Conservation (phyloP, 2,797 vertebrate species). For the Gorsachius magnificus region DNA sequence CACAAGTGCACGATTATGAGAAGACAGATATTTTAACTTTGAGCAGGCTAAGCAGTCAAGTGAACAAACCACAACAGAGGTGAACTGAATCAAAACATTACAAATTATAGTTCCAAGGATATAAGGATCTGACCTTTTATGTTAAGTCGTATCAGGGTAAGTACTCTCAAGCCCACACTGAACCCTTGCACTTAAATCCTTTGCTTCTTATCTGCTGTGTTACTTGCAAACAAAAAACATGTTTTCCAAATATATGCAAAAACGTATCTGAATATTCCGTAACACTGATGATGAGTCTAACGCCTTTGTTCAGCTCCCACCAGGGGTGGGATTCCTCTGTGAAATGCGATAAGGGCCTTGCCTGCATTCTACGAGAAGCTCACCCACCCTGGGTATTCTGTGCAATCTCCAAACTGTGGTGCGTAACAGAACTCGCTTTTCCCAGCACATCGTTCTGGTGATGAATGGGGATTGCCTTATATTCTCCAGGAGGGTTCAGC, state of each 20-base stretch:
- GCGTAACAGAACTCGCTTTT: neutral
- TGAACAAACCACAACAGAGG: neutral
- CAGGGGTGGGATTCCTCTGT: neutral
- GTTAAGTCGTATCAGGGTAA: neutral
- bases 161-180: neutral
- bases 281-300: neutral
- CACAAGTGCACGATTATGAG: neutral
- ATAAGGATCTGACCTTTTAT: neutral
- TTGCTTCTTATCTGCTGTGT: neutral
- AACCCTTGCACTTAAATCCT: neutral
- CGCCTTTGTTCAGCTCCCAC: neutral
- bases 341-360: neutral
- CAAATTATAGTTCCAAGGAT: neutral
- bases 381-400: neutral
- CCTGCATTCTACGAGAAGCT: neutral
- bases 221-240: neutral
- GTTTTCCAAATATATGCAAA: neutral
- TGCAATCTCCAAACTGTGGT: rapidly evolving
- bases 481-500: neutral
- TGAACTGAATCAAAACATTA: neutral
- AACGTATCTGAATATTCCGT: neutral
- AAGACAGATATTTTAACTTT: neutral
- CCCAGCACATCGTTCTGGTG: neutral
- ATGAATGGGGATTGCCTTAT: neutral
- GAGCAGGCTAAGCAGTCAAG: neutral